Percentiles rank a stretch among this genome's conserved stretches.
phyloP scores from a whole-genome alignment of 92 coral and sea anemone genomes.

The Paragorgia papillata region DNA sequence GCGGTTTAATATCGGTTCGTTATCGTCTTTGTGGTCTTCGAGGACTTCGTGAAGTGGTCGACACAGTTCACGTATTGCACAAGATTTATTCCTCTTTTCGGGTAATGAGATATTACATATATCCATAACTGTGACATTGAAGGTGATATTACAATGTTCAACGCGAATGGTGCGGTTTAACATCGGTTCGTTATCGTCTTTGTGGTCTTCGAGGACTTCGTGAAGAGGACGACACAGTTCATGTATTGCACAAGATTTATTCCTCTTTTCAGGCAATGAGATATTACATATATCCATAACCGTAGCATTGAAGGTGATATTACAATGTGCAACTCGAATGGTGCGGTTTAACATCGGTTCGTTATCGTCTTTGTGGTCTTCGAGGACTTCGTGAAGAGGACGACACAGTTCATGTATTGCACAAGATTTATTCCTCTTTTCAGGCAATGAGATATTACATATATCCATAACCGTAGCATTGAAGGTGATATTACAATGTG shows the following conservation, averaged over 20 bases:
- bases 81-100: slow-evolving; percentile 9
- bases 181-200: neutral
- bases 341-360: neutral
- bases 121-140: slow-evolving; percentile 7
- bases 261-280: neutral
- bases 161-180: slow-evolving; percentile 2
- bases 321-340: neutral
- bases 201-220: neutral
- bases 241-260: neutral
- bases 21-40: no score
- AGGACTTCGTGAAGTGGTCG: neutral
- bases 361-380: neutral
- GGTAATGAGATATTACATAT: slow-evolving; percentile 16
- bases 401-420: neutral
- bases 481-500: neutral
- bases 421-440: slow-evolving; percentile 6
- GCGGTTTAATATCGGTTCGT: neutral
- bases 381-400: neutral
- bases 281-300: slow-evolving; percentile 5
- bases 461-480: slow-evolving; percentile 8
- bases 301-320: slow-evolving; percentile 1
- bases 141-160: neutral
- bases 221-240: neutral
- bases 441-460: slow-evolving; percentile 20
- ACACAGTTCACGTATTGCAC: slow-evolving; percentile 8